Conservation (phyloP, 35 echinoderm and acorn worm species). For the Apostichopus japonicus region DNA sequence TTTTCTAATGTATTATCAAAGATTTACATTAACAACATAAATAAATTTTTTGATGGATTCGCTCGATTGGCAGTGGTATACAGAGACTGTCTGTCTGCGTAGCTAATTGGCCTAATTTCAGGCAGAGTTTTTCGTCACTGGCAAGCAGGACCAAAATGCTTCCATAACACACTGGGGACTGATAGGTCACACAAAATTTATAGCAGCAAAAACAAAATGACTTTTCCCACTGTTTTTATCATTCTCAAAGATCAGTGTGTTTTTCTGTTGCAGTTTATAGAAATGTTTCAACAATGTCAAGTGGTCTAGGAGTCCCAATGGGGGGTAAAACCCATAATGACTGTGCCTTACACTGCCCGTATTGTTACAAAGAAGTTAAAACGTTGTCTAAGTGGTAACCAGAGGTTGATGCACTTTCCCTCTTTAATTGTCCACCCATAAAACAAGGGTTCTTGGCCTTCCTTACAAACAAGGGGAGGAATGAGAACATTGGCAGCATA, state of each 20-base stretch:
- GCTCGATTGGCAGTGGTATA: neutral
- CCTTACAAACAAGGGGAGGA: neutral
- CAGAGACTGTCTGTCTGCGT: neutral
- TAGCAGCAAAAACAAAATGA: conserved; percentile 10
- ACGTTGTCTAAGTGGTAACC: neutral
- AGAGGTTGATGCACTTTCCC: neutral
- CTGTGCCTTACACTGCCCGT: neutral
- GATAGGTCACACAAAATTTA: conserved; percentile 2
- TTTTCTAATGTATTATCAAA: neutral
- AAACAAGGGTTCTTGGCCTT: conserved; percentile 3
- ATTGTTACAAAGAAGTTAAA: neutral
- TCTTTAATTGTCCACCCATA: neutral
- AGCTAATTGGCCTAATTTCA: conserved; percentile 2
- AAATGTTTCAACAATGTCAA: neutral
- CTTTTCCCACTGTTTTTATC: conserved; percentile 8
- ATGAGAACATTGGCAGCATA: neutral
- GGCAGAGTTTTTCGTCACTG: neutral
- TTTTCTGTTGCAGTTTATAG: neutral
- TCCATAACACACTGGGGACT: neutral
- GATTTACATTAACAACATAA: conserved; percentile 1
- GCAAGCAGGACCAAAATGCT: neutral
- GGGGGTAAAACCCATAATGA: neutral
- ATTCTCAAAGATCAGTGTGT: neutral
- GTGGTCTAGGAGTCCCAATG: neutral
- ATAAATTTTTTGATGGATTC: conserved; percentile 7